Conservation (phyloP, 2,797 vertebrate genomes). For the Varecia variegata region DNA sequence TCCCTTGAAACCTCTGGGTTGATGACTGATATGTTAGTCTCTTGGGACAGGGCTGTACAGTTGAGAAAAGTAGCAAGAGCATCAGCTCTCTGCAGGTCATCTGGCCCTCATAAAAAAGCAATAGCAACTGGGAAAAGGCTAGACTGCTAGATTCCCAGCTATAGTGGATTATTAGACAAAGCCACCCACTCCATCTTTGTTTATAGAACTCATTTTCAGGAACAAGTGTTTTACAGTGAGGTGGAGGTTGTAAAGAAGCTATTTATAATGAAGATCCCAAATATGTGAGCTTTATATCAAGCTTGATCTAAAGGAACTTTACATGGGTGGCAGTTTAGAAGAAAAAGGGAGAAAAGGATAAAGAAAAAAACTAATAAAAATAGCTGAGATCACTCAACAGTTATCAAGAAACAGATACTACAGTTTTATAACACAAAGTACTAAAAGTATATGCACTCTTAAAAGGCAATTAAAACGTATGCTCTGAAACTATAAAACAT, state of each 20-base stretch:
- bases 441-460: slow-evolving; percentile 89
- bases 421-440: slow-evolving; percentile 90
- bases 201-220: slow-evolving; percentile 84
- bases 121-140: slow-evolving; percentile 71
- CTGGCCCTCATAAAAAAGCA: slow-evolving; percentile 78
- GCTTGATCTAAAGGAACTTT: slow-evolving; percentile 81
- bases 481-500: slow-evolving; percentile 93
- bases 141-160: slow-evolving; percentile 66
- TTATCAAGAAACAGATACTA: slow-evolving; percentile 93
- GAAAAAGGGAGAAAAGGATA: slow-evolving; percentile 78
- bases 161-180: slow-evolving; percentile 56
- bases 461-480: slow-evolving; percentile 91
- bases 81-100: slow-evolving; percentile 75
- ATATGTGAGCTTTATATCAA: slow-evolving; percentile 79
- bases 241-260: slow-evolving; percentile 83
- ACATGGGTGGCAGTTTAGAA: slow-evolving; percentile 83
- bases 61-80: slow-evolving; percentile 76
- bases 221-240: slow-evolving; percentile 78
- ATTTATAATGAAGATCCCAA: slow-evolving; percentile 84
- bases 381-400: slow-evolving; percentile 90
- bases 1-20: slow-evolving; percentile 53
- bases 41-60: slow-evolving; percentile 61
- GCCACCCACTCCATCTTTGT: slow-evolving; percentile 79
- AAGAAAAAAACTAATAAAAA: slow-evolving; percentile 87
- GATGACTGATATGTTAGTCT: slow-evolving; percentile 69